Evolutionary conservation across 1,140 invertebrate genomes (phyloP).

Genomic region (Drosophila oshimai): DNA sequence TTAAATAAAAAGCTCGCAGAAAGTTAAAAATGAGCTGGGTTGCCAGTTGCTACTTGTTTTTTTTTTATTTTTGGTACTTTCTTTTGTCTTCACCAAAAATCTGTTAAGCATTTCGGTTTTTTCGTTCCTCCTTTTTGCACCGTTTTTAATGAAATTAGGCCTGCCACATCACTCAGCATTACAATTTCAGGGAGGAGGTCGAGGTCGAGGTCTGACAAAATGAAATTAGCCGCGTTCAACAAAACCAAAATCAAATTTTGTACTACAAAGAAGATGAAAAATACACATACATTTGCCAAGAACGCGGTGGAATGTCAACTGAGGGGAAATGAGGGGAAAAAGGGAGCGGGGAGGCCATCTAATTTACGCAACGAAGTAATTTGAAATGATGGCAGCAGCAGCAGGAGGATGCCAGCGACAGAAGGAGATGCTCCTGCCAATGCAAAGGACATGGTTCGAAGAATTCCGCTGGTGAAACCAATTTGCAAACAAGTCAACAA

Average conservation of each 20-base stretch:
- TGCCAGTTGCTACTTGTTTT: slow-evolving; percentile 44
- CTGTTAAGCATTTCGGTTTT: slow-evolving; percentile 49
- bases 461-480: slow-evolving; percentile 64
- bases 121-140: slow-evolving; percentile 15
- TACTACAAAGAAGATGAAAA: slow-evolving; percentile 68
- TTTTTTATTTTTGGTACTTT: slow-evolving; percentile 16
- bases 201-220: slow-evolving; percentile 53
- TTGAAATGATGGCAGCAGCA: slow-evolving; percentile 57
- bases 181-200: slow-evolving; percentile 8
- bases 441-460: slow-evolving; percentile 35
- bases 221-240: slow-evolving; percentile 74
- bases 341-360: slow-evolving; percentile 20
- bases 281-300: slow-evolving; percentile 39
- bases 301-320: slow-evolving; percentile 25
- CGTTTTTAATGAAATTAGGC: slow-evolving; percentile 72
- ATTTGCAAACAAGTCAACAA: slow-evolving; percentile 80
- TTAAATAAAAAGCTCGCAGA: slow-evolving; percentile 59
- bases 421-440: slow-evolving; percentile 21
- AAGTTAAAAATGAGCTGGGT: slow-evolving; percentile 63
- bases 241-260: slow-evolving; percentile 79
- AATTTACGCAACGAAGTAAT: slow-evolving; percentile 75
- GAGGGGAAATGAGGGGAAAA: not conserved
- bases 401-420: slow-evolving; percentile 27
- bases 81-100: slow-evolving; percentile 47
- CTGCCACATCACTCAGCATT: slow-evolving; percentile 71